Evolutionary conservation across 1,140 invertebrate genomes (phyloP), one percentile per base, ranked within the genome.

Genomic region (Drosophila jambulina): DNA sequence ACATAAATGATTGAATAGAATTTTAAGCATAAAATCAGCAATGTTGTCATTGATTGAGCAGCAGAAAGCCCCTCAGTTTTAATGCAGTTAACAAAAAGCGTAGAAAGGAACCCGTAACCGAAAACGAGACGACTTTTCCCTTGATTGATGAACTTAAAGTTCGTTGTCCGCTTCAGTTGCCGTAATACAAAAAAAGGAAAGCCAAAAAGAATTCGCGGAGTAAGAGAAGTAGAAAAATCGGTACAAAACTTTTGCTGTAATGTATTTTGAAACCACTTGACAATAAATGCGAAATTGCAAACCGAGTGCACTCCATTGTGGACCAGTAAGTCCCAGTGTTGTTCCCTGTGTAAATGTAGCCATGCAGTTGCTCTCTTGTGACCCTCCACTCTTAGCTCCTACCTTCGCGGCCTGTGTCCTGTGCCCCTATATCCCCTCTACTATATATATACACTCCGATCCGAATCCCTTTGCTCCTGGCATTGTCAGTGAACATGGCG

Each of bases 1-100:
- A 76, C 85, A 85, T 88, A 90, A 88, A 90, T 88, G 85, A 88
- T 88, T 81, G 85, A 88, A 90, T 90, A 82, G 61, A 84, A 84
- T 90, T 84, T 90, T 88, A 71, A 84, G 72, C 78, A 84, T 69
- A 68, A 80, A 72, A 72, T 84, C 82, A 62, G 75, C 36, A 59
- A 53, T 67, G 59, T 79, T 90, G 85, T 90, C 85, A 88, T 79
- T 88, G 85, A 88, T 88, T 90, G 85, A 88, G 67, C 71, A 79
- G 78, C 53, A 10, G 34, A 23, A 23, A 25, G 34, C 21, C 23
- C 23, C 45, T 34, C 63, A 45, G 12, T 67, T 58, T 38, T 65
- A 58, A 51, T 72, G 54, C 68, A 74, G 70, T 74, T 72, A 72
- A 36, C 42, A 32, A 53, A 43, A 36, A 51, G 9, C 32, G 25